Percentiles rank a stretch among this genome's conserved stretches.
phyloP scores from a whole-genome alignment of 2,888 invertebrate genomes.

The Eupithecia abbreviata region DNA sequence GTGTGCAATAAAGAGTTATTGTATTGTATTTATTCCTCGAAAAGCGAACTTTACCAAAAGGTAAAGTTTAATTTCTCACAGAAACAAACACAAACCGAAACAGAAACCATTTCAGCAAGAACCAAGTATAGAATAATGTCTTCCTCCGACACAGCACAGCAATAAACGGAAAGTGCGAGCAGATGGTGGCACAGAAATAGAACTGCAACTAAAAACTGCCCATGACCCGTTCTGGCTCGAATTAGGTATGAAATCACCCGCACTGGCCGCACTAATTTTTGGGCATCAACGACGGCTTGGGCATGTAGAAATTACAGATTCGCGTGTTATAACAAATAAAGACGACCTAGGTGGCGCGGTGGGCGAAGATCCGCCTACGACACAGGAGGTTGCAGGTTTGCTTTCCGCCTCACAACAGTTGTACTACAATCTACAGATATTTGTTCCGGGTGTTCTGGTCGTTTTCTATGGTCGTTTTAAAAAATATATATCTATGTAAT shows the following conservation, averaged over 20 bases:
- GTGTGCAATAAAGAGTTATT: too few relatives aligned
- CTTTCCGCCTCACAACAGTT: too few relatives aligned
- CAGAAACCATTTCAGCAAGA: background rate
- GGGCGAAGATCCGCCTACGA: too few relatives aligned
- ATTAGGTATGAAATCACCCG: slow-evolving; percentile 30
- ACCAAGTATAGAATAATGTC: background rate
- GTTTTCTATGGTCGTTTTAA: too few relatives aligned
- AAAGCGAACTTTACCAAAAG: too few relatives aligned
- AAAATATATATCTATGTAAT: too few relatives aligned
- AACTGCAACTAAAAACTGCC: slow-evolving; percentile 30
- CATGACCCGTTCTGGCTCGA: slow-evolving; percentile 22
- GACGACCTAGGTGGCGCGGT: too few relatives aligned
- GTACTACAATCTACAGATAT: too few relatives aligned
- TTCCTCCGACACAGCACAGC: slow-evolving; percentile 4
- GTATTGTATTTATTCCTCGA: too few relatives aligned
- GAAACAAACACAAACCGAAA: background rate
- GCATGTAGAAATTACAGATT: background rate
- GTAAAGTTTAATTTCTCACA: too few relatives aligned
- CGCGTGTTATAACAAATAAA: background rate
- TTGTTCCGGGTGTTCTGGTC: too few relatives aligned
- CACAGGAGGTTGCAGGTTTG: too few relatives aligned
- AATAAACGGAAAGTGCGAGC: slow-evolving; percentile 23
- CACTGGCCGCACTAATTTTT: slow-evolving; percentile 15
- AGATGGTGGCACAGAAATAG: slow-evolving; percentile 38
- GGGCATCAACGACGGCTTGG: slow-evolving; percentile 6